Base-by-base conservation (phyloP, 2,113 vertebrate genomes). In the Suncus etruscus region DNA sequence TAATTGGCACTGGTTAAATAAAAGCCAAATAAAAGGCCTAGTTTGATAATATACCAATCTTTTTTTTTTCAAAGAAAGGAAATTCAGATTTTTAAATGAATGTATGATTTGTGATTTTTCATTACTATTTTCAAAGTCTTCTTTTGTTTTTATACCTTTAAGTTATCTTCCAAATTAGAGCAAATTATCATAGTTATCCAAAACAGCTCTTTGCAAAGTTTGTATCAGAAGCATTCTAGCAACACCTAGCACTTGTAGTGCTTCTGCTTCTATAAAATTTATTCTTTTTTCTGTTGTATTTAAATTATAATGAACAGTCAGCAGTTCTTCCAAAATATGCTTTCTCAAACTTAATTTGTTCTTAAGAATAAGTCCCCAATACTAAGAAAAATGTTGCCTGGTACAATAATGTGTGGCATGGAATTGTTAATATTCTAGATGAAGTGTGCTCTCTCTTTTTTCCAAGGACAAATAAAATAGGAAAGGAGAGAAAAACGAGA, bases 11-110 rank as follows among this genome's bases (percentile, higher is more conserved):
- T 50, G 24, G 72, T 83, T 61, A 72, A 24, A 81, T 68, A 65
- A 91, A 92, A 87, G 16, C 4, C 70, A 92, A 32, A 45, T 48
- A 47, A 79, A 75, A 74, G 76, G 47, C n/a, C 48, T 45, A 61
- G 8, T 27, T 63, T 63, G 29, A 8, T 25, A 15, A 8, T 58
- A 12, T 54, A 18, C 8, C 63, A 45, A 27, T 74, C 20, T 90
- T 91, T 68, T 61, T 89, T 93, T 66, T 61, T 66, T 66, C 65
- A 66, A 66, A 77, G 79, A 75, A 90, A 75, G 16, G 1, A 27
- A 82, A 65, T 15, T 86, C 86, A 29, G 5, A 48, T 87, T 77
- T 6, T 22, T 47, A 63, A 25, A 51, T 11, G 1, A 20, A 6
- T 76, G 47, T 86, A 31, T 39, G 3, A 16, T 83, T 63, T 54